Base-by-base conservation (phyloP, 2,888 invertebrate species). In the Celastrina argiolus region DNA sequence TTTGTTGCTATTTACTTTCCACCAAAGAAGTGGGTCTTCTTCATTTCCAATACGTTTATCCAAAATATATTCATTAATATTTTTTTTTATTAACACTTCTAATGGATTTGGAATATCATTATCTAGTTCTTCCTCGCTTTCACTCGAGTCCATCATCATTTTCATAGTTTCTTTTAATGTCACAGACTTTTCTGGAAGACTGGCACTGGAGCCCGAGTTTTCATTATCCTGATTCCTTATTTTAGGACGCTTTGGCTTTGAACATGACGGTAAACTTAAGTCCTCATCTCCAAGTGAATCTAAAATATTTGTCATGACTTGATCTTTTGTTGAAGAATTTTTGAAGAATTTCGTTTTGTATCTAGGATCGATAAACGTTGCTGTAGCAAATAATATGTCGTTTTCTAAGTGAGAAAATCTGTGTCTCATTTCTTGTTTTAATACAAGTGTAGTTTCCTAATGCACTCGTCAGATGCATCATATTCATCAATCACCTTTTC, bases 391-490 rank as follows among this genome's bases (percentile, higher is more conserved):
- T 68, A 70, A 68, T 69, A 51, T 67, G 67, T 70, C 68, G 66
- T 69, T 69, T 69, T 72, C 70, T 58, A 72, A 72, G 66, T 68
- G 65, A 69, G 68, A 69, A 70, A 72, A 70, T 69, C 64, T 70
- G 68, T 65, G 69, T 22, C 51, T 69, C 66, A 68, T 67, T 68
- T 69, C 69, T 68, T 69, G 67, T 69, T 59, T 67, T 71, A 65
- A 69, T 56, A 63, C 63, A 36, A 39, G 56, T 56, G 63, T 63
- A 51, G 63, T 66, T 31, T 56, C n/a, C n/a, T n/a, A n/a, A n/a
- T n/a, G 61, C 28, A 58, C 61, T 68, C 70, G 68, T 68, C 64
- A 67, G 70, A n/a, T n/a, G 59, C 51, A 65, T 36, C 63, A 69
- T 71, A 69, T 71, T 67, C 64, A 70, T 64, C 26, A 67, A 69